A percentile compares a stretch with the other conserved stretches of the same genome.
Evolutionary conservation across 1,140 invertebrate species (phyloP).

Genomic region (Aporrectodea caliginosa): DNA sequence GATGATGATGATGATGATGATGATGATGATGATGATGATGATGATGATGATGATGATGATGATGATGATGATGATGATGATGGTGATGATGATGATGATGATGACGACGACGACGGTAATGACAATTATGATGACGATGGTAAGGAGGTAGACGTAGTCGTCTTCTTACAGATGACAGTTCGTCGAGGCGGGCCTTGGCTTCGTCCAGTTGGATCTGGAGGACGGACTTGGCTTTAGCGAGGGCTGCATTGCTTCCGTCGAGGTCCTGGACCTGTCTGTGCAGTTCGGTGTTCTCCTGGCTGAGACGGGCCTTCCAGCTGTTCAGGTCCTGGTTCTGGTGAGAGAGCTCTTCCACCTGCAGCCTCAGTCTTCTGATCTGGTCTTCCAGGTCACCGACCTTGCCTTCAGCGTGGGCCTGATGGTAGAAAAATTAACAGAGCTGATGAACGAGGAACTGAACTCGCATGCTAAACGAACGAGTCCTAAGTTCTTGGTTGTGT

Average conservation of each 20-base stretch:
- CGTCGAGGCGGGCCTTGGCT: slow-evolving; percentile 51
- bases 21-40: slow-evolving; percentile 23
- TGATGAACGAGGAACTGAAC: no score
- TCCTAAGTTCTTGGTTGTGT: no score
- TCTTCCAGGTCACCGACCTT: slow-evolving; percentile 50
- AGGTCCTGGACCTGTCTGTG: slow-evolving; percentile 54
- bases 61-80: slow-evolving; percentile 4
- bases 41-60: slow-evolving; percentile 16
- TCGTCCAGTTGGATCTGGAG: slow-evolving; percentile 51
- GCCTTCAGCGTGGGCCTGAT: slow-evolving; percentile 51
- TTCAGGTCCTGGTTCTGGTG: slow-evolving; percentile 52
- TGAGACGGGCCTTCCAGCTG: slow-evolving; percentile 47
- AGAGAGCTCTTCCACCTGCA: slow-evolving; percentile 52
- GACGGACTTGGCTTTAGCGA: slow-evolving; percentile 49
- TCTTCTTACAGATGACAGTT: slow-evolving; percentile 40
- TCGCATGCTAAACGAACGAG: no score
- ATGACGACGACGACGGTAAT: not conserved
- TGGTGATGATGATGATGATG: slow-evolving; percentile 5
- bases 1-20: no score
- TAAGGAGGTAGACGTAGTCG: not conserved
- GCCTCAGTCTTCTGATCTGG: slow-evolving; percentile 46
- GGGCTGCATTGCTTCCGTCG: slow-evolving; percentile 49
- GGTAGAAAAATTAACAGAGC: no score
- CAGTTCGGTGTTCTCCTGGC: slow-evolving; percentile 57
- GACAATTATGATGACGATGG: not conserved